phyloP scores from a whole-genome alignment of 1,140 invertebrate species.

The Saccostrea glomerata region DNA sequence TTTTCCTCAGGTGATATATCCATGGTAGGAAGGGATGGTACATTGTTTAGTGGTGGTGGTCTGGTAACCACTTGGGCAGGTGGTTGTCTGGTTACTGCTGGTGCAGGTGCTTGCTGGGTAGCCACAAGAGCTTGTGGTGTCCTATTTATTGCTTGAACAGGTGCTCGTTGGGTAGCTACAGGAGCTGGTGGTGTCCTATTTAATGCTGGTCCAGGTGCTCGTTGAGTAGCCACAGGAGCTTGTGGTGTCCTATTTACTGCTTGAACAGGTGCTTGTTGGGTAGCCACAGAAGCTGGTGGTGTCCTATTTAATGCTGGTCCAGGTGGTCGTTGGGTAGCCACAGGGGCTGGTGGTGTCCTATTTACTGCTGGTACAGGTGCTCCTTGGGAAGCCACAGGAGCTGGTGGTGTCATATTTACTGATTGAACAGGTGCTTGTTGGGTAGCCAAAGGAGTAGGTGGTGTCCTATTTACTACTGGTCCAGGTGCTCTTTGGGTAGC shows the following conservation, averaged over 20 bases:
- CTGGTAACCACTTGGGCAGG: background rate
- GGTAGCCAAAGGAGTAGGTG: background rate
- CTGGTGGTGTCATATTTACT: background rate
- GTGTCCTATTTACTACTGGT: background rate
- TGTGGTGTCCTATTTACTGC: too few species aligned
- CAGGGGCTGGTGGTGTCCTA: background rate
- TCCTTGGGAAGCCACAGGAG: background rate
- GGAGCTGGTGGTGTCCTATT: background rate
- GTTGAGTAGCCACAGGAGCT: too few species aligned
- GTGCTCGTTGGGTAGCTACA: too few species aligned
- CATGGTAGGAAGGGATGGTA: background rate
- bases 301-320: background rate
- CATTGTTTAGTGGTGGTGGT: too few species aligned
- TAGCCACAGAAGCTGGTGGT: too few species aligned
- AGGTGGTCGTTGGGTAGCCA: background rate
- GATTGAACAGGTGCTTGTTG: background rate
- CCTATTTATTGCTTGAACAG: too few species aligned
- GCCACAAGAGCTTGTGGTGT: too few species aligned
- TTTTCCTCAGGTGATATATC: slow-evolving; percentile 19
- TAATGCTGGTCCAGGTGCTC: too few species aligned
- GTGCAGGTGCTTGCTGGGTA: too few species aligned
- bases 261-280: too few species aligned
- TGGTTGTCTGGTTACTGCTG: too few species aligned
- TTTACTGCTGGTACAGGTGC: background rate
- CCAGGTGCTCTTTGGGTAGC: background rate